Conservation (phyloP, 2,888 invertebrate species). For the Fragum fragum region DNA sequence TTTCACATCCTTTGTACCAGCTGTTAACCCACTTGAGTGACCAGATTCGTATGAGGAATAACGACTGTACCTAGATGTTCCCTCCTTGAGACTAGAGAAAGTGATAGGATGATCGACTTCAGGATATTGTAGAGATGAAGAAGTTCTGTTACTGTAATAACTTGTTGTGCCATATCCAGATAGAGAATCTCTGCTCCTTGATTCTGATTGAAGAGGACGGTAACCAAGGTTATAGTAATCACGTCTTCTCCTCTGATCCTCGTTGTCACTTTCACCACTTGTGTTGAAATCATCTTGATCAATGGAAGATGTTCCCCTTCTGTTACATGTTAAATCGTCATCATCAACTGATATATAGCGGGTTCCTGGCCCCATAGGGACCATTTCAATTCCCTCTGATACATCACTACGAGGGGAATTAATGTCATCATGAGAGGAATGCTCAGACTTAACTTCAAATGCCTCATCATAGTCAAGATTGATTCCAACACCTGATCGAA, state of each 20-base stretch:
- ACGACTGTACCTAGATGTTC: constrained; percentile 58
- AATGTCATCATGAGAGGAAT: constrained; percentile 68
- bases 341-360: constrained; percentile 48
- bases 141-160: constrained; percentile 27
- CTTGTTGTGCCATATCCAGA: constrained; percentile 13
- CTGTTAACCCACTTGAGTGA: constrained; percentile 20
- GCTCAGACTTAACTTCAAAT: constrained; percentile 75
- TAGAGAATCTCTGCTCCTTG: not conserved
- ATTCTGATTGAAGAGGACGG: constrained; percentile 42
- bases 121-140: constrained; percentile 56
- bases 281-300: constrained; percentile 73
- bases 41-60: constrained; percentile 39
- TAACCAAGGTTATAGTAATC: constrained; percentile 54
- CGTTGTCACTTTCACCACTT: constrained; percentile 71
- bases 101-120: constrained; percentile 68
- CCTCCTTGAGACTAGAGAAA: constrained; percentile 61
- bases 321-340: constrained; percentile 55
- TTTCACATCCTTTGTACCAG: constrained; percentile 67
- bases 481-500: constrained; percentile 58
- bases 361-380: constrained; percentile 38
- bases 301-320: constrained; percentile 30
- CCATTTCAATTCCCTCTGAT: constrained; percentile 73
- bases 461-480: constrained; percentile 76
- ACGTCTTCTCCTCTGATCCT: constrained; percentile 39
- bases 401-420: constrained; percentile 79